Percentiles rank a stretch among this genome's conserved stretches.
Conservation (phyloP, 2,888 invertebrate genomes). For the Amaurobius ferox region DNA sequence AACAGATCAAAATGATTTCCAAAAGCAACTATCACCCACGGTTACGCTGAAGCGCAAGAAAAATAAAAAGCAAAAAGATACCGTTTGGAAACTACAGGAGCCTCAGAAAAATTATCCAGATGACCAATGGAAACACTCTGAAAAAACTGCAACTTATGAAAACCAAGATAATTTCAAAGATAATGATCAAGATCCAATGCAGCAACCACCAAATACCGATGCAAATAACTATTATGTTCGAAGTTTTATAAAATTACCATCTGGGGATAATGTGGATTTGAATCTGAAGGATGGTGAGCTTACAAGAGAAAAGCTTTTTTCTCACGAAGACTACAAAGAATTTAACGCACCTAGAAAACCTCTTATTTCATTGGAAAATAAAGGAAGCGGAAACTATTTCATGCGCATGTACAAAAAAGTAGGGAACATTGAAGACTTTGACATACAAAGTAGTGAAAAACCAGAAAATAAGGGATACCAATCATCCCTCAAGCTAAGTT, state of each 20-base stretch:
- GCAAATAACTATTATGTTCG: not conserved
- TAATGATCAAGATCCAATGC: not conserved
- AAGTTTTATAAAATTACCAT: not conserved
- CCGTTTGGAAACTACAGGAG: constrained; percentile 17
- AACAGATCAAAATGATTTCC: not conserved
- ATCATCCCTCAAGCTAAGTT: constrained; percentile 48
- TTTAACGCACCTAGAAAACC: not conserved
- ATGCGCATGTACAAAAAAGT: constrained; percentile 58
- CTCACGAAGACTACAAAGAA: not conserved
- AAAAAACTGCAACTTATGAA: not conserved
- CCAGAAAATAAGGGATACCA: constrained; percentile 31
- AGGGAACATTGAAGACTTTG: constrained; percentile 47
- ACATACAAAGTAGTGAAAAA: not conserved
- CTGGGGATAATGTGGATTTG: not conserved
- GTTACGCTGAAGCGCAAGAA: constrained; percentile 20
- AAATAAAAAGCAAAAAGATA: constrained; percentile 20
- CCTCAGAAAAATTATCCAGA: not conserved
- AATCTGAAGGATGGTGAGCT: not conserved
- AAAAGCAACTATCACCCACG: not conserved
- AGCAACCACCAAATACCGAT: not conserved
- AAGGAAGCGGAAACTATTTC: constrained; percentile 39
- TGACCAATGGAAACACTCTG: not conserved
- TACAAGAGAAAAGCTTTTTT: too few species aligned
- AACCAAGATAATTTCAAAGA: not conserved
- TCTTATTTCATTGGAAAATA: not conserved